phyloP scores from a whole-genome alignment of 2,113 vertebrate genomes.

The Lota lota region DNA sequence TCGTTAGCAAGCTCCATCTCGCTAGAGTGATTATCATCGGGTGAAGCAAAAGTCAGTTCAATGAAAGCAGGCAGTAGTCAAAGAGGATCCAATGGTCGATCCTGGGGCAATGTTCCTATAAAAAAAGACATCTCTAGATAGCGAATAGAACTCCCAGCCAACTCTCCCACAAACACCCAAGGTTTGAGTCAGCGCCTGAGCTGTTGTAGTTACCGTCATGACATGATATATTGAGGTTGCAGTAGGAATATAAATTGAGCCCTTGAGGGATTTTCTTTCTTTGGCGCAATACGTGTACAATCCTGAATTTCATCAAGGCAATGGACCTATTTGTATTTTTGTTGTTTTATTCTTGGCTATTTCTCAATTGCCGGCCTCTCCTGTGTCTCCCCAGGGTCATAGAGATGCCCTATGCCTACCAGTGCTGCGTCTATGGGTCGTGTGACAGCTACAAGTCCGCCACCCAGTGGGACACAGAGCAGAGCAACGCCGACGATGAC shows the following conservation, averaged over 20 bases:
- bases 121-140: neutral
- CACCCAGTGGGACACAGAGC: conserved; percentile 78
- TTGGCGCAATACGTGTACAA: neutral
- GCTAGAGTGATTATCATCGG: conserved; percentile 24
- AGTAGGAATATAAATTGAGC: neutral
- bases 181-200: neutral
- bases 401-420: conserved; percentile 92
- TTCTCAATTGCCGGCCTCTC: neutral
- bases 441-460: conserved; percentile 79
- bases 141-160: too few species aligned
- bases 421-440: conserved; percentile 88
- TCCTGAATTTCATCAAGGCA: neutral
- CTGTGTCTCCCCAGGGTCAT: conserved; percentile 76
- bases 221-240: neutral
- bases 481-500: conserved; percentile 78
- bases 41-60: conserved; percentile 11
- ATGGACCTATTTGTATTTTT: too few species aligned
- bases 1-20: conserved; percentile 48
- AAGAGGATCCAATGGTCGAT: conserved; percentile 29
- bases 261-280: neutral
- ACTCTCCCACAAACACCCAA: too few species aligned
- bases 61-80: conserved; percentile 16
- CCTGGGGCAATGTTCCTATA: conserved; percentile 25
- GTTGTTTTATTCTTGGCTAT: too few species aligned
- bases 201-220: neutral